phyloP scores from a whole-genome alignment of 1,140 invertebrate genomes.

The Bombus vancouverensis region DNA sequence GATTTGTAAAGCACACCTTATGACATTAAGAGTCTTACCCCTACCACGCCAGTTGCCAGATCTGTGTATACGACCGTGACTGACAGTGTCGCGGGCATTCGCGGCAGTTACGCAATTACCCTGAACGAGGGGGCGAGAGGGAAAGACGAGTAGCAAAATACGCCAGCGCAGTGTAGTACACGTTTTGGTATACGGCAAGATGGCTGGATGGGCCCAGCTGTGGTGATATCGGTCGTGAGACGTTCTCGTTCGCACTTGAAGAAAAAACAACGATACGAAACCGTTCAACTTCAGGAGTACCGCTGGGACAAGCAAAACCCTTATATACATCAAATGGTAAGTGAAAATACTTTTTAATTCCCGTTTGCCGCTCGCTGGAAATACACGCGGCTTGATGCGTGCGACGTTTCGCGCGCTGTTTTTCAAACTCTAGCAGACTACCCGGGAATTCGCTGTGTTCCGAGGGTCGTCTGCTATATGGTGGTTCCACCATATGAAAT shows the following conservation, averaged over 20 bases:
- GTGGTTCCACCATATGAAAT: not conserved
- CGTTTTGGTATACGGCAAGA: constrained; percentile 60
- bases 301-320: not conserved
- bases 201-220: constrained; percentile 69
- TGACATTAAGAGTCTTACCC: too few species aligned
- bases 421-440: constrained; percentile 51
- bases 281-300: constrained; percentile 53
- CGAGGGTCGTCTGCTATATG: constrained; percentile 25
- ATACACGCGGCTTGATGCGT: constrained; percentile 30
- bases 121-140: not conserved
- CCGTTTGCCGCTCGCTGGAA: not conserved
- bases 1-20: too few species aligned
- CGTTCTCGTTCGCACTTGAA: constrained; percentile 51
- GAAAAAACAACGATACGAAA: constrained; percentile 55
- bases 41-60: too few species aligned
- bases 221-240: constrained; percentile 65
- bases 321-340: constrained; percentile 61
- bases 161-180: constrained; percentile 59
- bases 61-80: too few species aligned
- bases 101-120: constrained; percentile 54
- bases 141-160: constrained; percentile 20
- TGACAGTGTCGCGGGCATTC: constrained; percentile 14
- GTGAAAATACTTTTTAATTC: constrained; percentile 18
- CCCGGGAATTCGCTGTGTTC: not conserved
- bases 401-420: constrained; percentile 60